Evolutionary conservation across 2,797 vertebrate species (phyloP).

Genomic region (Austrolebias charrua): DNA sequence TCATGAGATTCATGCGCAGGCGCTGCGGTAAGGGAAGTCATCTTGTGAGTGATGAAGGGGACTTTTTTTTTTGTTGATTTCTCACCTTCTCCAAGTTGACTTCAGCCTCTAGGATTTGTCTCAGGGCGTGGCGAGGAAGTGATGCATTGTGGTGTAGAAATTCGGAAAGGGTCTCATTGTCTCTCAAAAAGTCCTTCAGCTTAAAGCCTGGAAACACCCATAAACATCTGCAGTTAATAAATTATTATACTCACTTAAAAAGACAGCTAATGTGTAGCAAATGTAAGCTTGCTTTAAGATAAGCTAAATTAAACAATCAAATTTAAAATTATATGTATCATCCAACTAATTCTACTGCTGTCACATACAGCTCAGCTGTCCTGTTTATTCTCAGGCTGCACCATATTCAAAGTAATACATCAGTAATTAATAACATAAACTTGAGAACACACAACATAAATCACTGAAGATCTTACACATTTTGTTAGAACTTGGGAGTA

Average conservation of each 20-base stretch:
- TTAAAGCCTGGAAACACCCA: constrained; percentile 81
- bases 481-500: too few relatives aligned
- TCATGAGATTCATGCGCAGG: constrained; percentile 48
- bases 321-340: too few relatives aligned
- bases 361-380: too few relatives aligned
- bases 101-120: constrained; percentile 84
- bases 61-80: neutral
- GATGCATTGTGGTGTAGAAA: constrained; percentile 89
- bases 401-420: too few relatives aligned
- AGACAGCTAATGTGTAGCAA: neutral
- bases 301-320: neutral
- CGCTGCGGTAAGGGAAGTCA: constrained; percentile 13
- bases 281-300: neutral
- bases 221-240: neutral
- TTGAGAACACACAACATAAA: too few relatives aligned
- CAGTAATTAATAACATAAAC: too few relatives aligned
- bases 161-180: constrained; percentile 89
- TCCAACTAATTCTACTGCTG: too few relatives aligned
- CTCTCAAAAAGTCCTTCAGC: constrained; percentile 89
- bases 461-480: too few relatives aligned
- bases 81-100: constrained; percentile 89
- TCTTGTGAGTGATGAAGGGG: constrained; percentile 20
- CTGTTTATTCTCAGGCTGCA: too few relatives aligned
- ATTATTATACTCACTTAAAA: neutral
- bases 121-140: constrained; percentile 80